These are phyloP conservation scores for Polypedilum vanderplanki DNA, from an alignment of 1,140 invertebrate genomes.

Conservation along the genomic window DNA sequence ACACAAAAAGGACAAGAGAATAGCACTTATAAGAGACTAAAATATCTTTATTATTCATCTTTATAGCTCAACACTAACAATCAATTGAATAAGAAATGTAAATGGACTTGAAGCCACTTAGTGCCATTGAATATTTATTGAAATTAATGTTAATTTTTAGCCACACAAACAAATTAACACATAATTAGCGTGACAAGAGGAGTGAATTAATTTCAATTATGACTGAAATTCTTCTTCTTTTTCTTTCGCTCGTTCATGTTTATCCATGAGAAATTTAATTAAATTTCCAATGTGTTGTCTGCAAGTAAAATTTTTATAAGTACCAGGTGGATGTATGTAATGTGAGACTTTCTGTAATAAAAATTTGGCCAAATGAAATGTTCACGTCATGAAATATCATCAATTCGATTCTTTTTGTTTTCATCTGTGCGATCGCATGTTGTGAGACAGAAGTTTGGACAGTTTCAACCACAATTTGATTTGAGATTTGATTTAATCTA, in stretches of 20 bases:
- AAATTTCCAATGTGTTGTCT: neutral
- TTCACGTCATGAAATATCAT: too few relatives aligned
- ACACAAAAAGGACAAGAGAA: neutral
- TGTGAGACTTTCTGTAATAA: too few relatives aligned
- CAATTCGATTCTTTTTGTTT: too few relatives aligned
- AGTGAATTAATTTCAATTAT: constrained; percentile 20
- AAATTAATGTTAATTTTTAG: constrained; percentile 20
- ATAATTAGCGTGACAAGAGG: constrained; percentile 11
- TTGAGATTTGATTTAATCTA: neutral
- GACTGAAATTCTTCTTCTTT: neutral
- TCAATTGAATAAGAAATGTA: constrained; percentile 6
- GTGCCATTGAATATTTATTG: neutral
- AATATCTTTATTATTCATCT: constrained; percentile 14
- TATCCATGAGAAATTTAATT: neutral
- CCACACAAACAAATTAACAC: constrained; percentile 17
- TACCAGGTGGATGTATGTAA: too few relatives aligned
- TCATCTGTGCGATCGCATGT: too few relatives aligned
- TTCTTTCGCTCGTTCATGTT: neutral
- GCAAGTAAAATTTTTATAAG: too few relatives aligned
- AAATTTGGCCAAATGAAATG: too few relatives aligned
- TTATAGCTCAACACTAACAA: constrained; percentile 17
- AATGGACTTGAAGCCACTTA: constrained; percentile 15
- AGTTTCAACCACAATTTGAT: constrained; percentile 1
- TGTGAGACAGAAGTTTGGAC: too few relatives aligned
- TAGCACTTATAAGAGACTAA: neutral